These are phyloP conservation scores for Cercopithecus mitis DNA, from an alignment of 2,797 vertebrate species.

Conservation along the genomic window DNA sequence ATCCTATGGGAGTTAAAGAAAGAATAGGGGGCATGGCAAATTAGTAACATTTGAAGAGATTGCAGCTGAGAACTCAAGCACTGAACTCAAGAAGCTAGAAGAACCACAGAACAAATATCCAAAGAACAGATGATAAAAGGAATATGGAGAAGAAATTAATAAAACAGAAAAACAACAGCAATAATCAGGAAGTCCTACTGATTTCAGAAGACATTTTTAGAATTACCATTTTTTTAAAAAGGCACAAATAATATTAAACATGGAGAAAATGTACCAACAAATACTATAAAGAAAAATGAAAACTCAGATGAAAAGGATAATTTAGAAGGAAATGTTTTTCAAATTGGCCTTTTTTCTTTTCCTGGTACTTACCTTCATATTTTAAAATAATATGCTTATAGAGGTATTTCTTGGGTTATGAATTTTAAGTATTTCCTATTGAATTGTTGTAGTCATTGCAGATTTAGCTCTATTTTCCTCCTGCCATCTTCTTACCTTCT, in stretches of 20 bases:
- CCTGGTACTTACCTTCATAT: background rate
- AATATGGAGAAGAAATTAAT: background rate
- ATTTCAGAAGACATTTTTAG: background rate
- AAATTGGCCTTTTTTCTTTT: background rate
- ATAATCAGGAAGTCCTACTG: background rate
- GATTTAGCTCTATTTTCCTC: background rate
- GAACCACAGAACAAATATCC: background rate
- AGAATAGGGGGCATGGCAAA: background rate
- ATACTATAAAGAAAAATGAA: background rate
- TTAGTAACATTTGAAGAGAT: background rate
- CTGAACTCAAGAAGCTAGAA: background rate
- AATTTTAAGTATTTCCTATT: background rate
- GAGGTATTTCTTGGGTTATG: background rate
- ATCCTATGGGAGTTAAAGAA: background rate
- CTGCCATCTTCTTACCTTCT: background rate
- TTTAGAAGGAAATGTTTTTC: background rate
- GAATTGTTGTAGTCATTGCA: background rate
- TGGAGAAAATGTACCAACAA: background rate
- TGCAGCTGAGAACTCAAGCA: background rate
- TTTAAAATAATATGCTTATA: background rate
- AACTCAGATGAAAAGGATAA: background rate
- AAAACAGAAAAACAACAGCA: background rate
- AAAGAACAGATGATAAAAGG: background rate
- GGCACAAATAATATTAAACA: background rate
- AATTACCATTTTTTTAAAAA: background rate